phyloP scores from a whole-genome alignment of 2,113 vertebrate species.

The Boleophthalmus pectinirostris region DNA sequence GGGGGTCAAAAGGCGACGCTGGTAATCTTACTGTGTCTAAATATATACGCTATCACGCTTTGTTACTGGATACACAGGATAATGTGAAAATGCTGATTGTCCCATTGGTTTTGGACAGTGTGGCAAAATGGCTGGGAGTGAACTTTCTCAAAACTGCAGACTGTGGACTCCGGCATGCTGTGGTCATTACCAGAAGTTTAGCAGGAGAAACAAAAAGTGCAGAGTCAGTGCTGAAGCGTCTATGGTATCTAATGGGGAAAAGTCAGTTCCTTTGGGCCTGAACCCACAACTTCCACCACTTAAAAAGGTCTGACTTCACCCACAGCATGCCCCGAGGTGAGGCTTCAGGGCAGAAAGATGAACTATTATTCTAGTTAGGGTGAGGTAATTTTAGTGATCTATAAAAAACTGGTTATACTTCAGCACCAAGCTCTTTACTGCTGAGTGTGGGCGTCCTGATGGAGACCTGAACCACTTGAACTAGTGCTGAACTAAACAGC shows the following conservation, averaged over 20 bases:
- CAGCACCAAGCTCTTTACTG: too few species aligned
- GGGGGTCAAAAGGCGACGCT: conserved; percentile 20
- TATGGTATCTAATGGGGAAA: conserved; percentile 3
- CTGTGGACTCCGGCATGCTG: neutral
- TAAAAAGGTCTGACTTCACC: neutral
- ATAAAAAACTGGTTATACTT: too few species aligned
- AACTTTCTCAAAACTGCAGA: neutral
- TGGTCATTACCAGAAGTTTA: neutral
- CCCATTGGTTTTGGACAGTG: neutral
- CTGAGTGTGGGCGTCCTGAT: too few species aligned
- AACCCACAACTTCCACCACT: neutral
- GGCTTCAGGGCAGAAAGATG: neutral
- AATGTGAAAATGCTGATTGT: neutral
- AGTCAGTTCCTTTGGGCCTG: conserved; percentile 1
- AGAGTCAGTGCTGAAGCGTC: neutral
- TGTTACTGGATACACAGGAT: neutral
- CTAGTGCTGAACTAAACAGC: too few species aligned
- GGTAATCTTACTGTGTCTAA: neutral
- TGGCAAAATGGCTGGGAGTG: neutral
- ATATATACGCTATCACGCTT: neutral
- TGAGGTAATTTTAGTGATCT: neutral
- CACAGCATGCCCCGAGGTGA: neutral
- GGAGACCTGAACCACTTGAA: too few species aligned
- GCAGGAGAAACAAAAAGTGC: neutral
- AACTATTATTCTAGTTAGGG: neutral